Conservation (phyloP, 2,888 invertebrate species). For the Caenorhabditis zanzibari region DNA sequence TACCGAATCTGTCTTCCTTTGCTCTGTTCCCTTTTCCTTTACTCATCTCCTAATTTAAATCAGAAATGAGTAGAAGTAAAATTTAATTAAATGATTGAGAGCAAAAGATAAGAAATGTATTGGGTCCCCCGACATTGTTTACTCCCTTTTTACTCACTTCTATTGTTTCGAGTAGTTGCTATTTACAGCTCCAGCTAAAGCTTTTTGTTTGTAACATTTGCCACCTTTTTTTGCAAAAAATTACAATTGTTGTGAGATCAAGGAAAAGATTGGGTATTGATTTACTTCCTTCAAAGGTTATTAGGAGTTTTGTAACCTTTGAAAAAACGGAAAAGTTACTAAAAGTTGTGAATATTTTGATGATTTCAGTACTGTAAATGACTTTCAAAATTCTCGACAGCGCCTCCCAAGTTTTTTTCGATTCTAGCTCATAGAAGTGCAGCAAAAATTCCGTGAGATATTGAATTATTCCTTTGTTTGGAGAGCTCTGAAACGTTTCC, state of each 20-base stretch:
- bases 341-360: too few species aligned
- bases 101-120: conserved; percentile 15
- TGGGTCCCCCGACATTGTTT: conserved; percentile 8
- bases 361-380: too few species aligned
- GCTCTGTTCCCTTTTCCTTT: neutral
- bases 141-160: conserved; percentile 26
- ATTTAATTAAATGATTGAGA: conserved; percentile 55
- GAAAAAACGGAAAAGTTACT: too few species aligned
- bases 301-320: too few species aligned
- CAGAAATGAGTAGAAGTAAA: neutral
- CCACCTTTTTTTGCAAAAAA: neutral
- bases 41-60: neutral
- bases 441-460: too few species aligned
- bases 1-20: neutral
- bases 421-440: too few species aligned
- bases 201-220: conserved; percentile 16
- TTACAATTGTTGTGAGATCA: neutral
- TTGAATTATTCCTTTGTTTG: too few species aligned
- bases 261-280: neutral
- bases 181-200: conserved; percentile 14
- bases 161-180: conserved; percentile 25
- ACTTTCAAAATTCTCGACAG: too few species aligned
- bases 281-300: too few species aligned
- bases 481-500: too few species aligned
- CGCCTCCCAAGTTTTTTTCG: too few species aligned